phyloP scores from a whole-genome alignment of 2,797 vertebrate species.

The Yasuhikotakia modesta region DNA sequence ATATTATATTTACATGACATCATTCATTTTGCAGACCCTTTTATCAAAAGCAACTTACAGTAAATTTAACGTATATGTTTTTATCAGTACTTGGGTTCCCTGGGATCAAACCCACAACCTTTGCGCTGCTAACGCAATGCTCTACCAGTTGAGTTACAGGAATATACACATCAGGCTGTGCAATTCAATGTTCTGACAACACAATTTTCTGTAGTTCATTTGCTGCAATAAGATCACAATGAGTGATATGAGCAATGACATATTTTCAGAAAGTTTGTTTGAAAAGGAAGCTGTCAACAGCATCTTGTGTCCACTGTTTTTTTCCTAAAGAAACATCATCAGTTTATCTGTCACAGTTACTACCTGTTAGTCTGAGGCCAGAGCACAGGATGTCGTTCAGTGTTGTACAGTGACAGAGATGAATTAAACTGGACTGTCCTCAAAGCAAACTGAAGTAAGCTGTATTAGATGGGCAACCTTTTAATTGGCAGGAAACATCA shows the following conservation, averaged over 20 bases:
- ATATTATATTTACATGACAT: too few species aligned
- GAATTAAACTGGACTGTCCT: constrained; percentile 13
- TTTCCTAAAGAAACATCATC: constrained; percentile 50
- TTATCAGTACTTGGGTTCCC: too few species aligned
- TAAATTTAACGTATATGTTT: too few species aligned
- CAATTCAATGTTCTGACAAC: constrained; percentile 9
- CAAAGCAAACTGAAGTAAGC: constrained; percentile 18
- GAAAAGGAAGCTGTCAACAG: constrained; percentile 31
- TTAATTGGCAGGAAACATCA: constrained; percentile 34
- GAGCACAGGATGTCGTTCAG: constrained; percentile 38
- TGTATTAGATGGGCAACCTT: constrained; percentile 34
- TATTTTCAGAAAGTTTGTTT: constrained; percentile 29
- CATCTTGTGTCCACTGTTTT: constrained; percentile 37
- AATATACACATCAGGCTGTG: too few species aligned
- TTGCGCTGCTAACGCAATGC: too few species aligned
- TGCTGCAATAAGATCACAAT: background rate
- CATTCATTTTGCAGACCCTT: background rate
- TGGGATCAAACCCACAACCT: too few species aligned
- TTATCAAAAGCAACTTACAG: too few species aligned
- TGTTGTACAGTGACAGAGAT: constrained; percentile 46
- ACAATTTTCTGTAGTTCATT: constrained; percentile 11
- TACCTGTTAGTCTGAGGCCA: constrained; percentile 44
- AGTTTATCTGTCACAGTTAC: constrained; percentile 54
- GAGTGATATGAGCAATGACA: constrained; percentile 6
- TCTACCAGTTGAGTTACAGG: too few species aligned